These are phyloP conservation scores for Apoderus coryli DNA, from an alignment of 2,888 invertebrate species.

Conservation along the genomic window DNA sequence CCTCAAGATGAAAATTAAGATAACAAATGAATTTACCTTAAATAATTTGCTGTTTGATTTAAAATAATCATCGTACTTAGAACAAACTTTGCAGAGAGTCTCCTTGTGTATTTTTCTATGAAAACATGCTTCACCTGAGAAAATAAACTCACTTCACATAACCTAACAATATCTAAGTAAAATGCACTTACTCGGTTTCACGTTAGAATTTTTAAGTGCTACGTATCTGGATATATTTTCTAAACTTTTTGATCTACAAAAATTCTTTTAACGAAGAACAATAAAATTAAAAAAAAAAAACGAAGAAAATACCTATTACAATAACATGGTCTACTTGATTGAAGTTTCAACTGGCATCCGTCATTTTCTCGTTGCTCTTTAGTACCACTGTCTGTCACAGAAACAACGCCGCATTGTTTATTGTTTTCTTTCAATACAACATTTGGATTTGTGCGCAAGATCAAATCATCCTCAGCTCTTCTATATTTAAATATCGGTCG, in stretches of 20 bases:
- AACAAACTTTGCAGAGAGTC: slow-evolving; percentile 16
- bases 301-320: slow-evolving; percentile 7
- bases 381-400: slow-evolving; percentile 2
- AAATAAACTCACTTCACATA: slow-evolving; percentile 4
- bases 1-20: too few species aligned
- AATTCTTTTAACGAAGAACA: slow-evolving; percentile 4
- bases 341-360: not conserved
- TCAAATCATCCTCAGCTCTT: slow-evolving; percentile 21
- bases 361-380: slow-evolving; percentile 4
- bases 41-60: too few species aligned
- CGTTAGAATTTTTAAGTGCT: slow-evolving; percentile 5
- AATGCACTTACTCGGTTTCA: slow-evolving; percentile 4
- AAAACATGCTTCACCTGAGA: slow-evolving; percentile 7
- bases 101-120: slow-evolving; percentile 11
- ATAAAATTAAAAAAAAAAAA: slow-evolving; percentile 1
- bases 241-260: slow-evolving; percentile 10
- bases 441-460: slow-evolving; percentile 19
- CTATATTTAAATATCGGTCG: slow-evolving; percentile 21
- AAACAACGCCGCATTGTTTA: too few species aligned
- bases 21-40: too few species aligned
- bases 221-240: slow-evolving; percentile 10
- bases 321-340: slow-evolving; percentile 6
- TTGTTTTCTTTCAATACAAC: slow-evolving; percentile 15
- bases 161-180: too few species aligned
- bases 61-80: slow-evolving; percentile 18